These are phyloP conservation scores for Drosophila insularis DNA, from an alignment of 1,140 invertebrate species.

Conservation along the genomic window DNA sequence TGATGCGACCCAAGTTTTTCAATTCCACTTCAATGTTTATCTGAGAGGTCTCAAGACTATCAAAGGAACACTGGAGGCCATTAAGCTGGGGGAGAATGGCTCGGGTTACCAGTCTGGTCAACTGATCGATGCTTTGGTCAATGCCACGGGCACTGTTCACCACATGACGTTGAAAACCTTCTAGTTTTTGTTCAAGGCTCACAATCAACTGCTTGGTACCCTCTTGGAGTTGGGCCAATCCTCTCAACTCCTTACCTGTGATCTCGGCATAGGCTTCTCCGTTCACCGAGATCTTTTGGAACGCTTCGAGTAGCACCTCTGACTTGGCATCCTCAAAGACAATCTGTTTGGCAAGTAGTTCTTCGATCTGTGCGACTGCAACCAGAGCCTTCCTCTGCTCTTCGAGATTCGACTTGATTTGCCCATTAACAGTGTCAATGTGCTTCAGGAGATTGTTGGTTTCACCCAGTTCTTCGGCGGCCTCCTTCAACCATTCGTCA, in stretches of 20 bases:
- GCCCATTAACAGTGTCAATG: conserved; percentile 31
- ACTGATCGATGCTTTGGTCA: conserved; percentile 44
- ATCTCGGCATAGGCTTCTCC: conserved; percentile 27
- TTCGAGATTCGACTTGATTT: conserved; percentile 30
- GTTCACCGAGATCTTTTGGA: conserved; percentile 33
- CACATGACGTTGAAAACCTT: conserved; percentile 52
- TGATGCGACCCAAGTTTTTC: conserved; percentile 43
- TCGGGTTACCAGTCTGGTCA: conserved; percentile 57
- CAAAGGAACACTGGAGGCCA: conserved; percentile 58
- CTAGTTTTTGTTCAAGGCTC: conserved; percentile 46
- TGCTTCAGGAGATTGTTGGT: conserved; percentile 31
- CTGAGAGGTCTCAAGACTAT: conserved; percentile 61
- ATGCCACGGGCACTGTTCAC: conserved; percentile 41
- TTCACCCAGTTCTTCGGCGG: conserved; percentile 36
- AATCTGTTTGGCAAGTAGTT: conserved; percentile 28
- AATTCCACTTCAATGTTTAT: conserved; percentile 65
- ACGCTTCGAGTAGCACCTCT: conserved; percentile 31
- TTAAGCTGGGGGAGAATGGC: conserved; percentile 56
- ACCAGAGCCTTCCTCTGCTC: conserved; percentile 42
- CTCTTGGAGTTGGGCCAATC: conserved; percentile 35
- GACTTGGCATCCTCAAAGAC: conserved; percentile 23
- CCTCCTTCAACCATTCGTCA: conserved; percentile 26
- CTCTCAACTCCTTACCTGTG: conserved; percentile 31
- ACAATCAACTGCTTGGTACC: conserved; percentile 41
- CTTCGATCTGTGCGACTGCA: conserved; percentile 31